phyloP scores from a whole-genome alignment of 2,113 vertebrate species.

The Ranitomeya imitator region DNA sequence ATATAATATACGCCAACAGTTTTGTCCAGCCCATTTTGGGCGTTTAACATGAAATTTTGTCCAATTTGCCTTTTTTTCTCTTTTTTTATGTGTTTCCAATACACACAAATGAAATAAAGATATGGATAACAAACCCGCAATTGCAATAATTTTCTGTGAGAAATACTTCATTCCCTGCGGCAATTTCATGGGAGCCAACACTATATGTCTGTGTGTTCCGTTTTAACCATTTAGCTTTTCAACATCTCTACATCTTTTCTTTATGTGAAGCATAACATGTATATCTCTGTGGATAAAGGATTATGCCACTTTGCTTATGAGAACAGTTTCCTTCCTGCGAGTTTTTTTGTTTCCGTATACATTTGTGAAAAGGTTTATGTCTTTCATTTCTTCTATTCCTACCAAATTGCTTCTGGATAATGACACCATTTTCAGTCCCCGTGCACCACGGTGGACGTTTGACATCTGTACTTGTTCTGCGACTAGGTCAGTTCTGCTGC shows the following conservation, averaged over 20 bases:
- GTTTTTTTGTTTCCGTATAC: neutral
- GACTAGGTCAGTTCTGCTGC: neutral
- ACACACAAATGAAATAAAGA: too few relatives aligned
- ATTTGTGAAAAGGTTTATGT: constrained; percentile 20
- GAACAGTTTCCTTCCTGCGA: neutral
- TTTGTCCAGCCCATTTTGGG: too few relatives aligned
- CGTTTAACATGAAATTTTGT: too few relatives aligned
- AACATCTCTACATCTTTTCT: neutral
- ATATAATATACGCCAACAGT: too few relatives aligned
- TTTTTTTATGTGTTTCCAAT: too few relatives aligned
- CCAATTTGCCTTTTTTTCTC: too few relatives aligned
- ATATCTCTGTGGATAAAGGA: neutral
- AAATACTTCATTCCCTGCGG: too few relatives aligned
- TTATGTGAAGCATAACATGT: neutral
- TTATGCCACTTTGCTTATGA: neutral
- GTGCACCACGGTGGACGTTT: neutral
- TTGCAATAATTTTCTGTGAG: too few relatives aligned
- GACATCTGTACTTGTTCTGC: constrained; percentile 30
- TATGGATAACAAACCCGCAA: too few relatives aligned
- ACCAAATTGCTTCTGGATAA: constrained; percentile 1
- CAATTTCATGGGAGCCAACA: too few relatives aligned
- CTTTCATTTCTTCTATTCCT: neutral
- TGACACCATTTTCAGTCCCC: neutral
- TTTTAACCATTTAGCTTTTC: too few relatives aligned
- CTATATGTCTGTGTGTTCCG: too few relatives aligned